Base-by-base conservation (phyloP, 2,888 invertebrate genomes). In the Crioceris asparagi region DNA sequence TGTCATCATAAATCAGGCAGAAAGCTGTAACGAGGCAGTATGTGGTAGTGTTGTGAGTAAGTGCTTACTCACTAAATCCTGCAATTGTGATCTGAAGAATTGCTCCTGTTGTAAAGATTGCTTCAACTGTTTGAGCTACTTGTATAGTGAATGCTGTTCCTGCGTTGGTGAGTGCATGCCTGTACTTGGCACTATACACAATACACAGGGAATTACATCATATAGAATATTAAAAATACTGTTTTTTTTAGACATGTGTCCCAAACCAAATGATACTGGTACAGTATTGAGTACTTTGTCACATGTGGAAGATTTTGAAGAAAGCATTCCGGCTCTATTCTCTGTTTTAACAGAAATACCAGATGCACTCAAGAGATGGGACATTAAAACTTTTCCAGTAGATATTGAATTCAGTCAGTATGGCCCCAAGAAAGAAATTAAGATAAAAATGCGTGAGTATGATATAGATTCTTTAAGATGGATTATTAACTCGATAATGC, bases 41-140 rank as follows among this genome's bases (percentile, higher is more conserved):
- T 96, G 96, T 68, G 94, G 88, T 17, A 88, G 91, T 56, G 83
- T 92, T 38, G 96, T 96, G 29, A 92, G 91, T 57, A 94, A 94
- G 66, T 96, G 96, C 64, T 83, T 93, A 79, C 69, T 96, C 45
- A 92, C 92, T 8, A 87, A 92, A 61, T 87, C 91, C 33, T 96
- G 96, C 68, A 92, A 92, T 64, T 96, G 94, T 65, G 91, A 94
- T 61, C 42, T 47, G 15, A 44, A 43, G 17, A 47, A 43, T 19
- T 15, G 26, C 16, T 86, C 86, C 60, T 92, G 91, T 60, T 93
- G 92, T 66, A 84, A 84, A 55, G 90, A 92, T 59, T 96, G 96
- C 57, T 83, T 82, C 53, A 82, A 77, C 55, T 96, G 96, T 59
- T 73, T 96, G 39, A 83, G 83, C 47, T 80, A 83, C 54, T 72